Evolutionary conservation across 2,113 vertebrate genomes (phyloP).

Genomic region (Parus major): DNA sequence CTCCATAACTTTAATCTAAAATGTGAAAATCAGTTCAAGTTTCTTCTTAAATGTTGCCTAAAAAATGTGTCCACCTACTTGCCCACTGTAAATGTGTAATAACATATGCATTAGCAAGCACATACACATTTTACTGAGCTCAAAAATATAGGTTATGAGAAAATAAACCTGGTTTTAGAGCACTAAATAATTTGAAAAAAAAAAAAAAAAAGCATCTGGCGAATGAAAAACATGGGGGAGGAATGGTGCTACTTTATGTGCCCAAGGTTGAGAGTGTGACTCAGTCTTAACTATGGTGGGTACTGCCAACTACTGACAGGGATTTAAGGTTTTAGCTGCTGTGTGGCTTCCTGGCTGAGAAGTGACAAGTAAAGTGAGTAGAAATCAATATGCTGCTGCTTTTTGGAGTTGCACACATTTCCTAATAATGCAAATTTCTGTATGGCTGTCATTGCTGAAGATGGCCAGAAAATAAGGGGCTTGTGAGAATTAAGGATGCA

Average conservation of each 20-base stretch:
- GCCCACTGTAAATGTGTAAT: neutral
- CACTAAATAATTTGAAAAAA: neutral
- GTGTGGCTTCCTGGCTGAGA: neutral
- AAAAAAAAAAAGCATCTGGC: neutral
- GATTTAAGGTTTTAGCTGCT: neutral
- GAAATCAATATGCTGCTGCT: neutral
- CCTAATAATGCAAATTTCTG: neutral
- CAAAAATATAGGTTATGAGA: neutral
- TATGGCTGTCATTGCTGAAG: neutral
- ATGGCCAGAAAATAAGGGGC: neutral
- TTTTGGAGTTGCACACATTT: neutral
- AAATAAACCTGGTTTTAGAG: neutral
- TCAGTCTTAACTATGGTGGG: neutral
- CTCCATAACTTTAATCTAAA: neutral
- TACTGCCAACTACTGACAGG: neutral
- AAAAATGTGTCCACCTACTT: neutral
- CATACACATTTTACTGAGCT: neutral
- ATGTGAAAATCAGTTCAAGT: neutral
- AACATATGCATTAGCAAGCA: neutral
- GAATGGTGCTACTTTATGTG: neutral
- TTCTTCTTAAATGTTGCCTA: neutral
- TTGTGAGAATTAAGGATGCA: conserved; percentile 18
- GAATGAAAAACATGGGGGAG: neutral
- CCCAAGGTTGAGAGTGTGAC: neutral
- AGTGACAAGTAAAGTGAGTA: neutral